Base-by-base conservation (phyloP, 1,140 invertebrate species). In the Cydia amplana region DNA sequence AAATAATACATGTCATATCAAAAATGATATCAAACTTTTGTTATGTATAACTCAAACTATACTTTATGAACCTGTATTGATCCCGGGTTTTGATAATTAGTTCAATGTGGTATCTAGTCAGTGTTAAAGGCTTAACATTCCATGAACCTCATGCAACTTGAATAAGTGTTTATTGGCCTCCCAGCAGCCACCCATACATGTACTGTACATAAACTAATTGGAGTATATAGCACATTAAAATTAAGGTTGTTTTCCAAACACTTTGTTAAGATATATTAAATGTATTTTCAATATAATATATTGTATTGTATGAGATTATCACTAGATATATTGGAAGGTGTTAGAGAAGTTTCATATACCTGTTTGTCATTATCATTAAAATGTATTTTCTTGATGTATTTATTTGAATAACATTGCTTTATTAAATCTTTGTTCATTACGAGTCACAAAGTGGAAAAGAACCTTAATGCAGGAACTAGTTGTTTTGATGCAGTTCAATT, bases 51-150 rank as follows among this genome's bases (percentile, higher is more conserved):
- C 49, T 65, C 51, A 70, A 65, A 43, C 70, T 67, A 46, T 16
- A 65, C 40, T 36, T 32, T 63, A 73, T 51, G 32, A 23, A 28
- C 23, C 14, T 73, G 72, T 73, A 74, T 51, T 43, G 25, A 43
- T 75, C 74, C 77, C 73, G 70, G 77, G 55, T 32, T 72, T 73
- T 18, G 55, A 60, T 77, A 77, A 72, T 79, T 82, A 78, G 75
- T 83, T 80, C 83, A 85, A 83, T 86, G 80, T 72, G 84, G 84
- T 87, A 84, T 86, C 84, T 87, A 88, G 86, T 90, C 87, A 87
- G 81, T 86, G 85, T 84, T 84, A 84, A 88, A 87, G 83, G 87
- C 88, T 91, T 88, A 88, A 92, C 90, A 92, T 92, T 92, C 90
- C 90, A 92, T 89, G 82, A 91, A 86, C 84, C 85, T 85, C 82